Evolutionary conservation across 2,888 invertebrate genomes (phyloP).

Genomic region (Eupeodes latifasciatus): DNA sequence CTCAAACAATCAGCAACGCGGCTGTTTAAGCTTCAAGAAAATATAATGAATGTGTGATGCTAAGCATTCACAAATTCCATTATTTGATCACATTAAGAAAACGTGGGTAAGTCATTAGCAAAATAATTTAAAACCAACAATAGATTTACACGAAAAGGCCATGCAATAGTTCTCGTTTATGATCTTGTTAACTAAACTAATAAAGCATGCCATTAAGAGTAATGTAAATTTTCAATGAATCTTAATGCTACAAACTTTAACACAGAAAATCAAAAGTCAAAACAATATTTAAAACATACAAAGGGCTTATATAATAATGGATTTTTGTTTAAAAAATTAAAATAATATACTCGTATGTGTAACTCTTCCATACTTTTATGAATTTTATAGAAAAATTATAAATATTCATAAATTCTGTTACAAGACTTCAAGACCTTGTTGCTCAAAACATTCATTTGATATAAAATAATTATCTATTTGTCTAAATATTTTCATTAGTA

Average conservation of each 20-base stretch:
- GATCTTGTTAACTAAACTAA: slow-evolving; percentile 3
- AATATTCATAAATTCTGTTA: too few species aligned
- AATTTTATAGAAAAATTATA: too few species aligned
- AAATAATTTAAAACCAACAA: slow-evolving; percentile 34
- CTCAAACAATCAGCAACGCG: background rate
- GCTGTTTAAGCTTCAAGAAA: slow-evolving; percentile 12
- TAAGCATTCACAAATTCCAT: background rate
- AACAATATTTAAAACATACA: background rate
- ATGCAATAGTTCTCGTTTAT: slow-evolving; percentile 25
- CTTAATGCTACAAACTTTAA: background rate
- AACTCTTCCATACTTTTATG: too few species aligned
- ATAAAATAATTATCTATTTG: too few species aligned
- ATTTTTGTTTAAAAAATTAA: too few species aligned
- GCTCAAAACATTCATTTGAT: too few species aligned
- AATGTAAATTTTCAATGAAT: background rate
- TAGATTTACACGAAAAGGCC: slow-evolving; percentile 16
- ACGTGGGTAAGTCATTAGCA: slow-evolving; percentile 50
- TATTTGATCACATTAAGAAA: slow-evolving; percentile 27
- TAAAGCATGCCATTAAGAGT: background rate
- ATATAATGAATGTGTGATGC: background rate
- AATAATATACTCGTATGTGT: too few species aligned
- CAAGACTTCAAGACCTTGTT: too few species aligned
- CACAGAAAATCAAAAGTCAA: background rate
- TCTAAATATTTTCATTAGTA: too few species aligned
- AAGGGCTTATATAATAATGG: background rate